Base-by-base conservation (phyloP, 2,888 invertebrate species). In the Athalia circularis region DNA sequence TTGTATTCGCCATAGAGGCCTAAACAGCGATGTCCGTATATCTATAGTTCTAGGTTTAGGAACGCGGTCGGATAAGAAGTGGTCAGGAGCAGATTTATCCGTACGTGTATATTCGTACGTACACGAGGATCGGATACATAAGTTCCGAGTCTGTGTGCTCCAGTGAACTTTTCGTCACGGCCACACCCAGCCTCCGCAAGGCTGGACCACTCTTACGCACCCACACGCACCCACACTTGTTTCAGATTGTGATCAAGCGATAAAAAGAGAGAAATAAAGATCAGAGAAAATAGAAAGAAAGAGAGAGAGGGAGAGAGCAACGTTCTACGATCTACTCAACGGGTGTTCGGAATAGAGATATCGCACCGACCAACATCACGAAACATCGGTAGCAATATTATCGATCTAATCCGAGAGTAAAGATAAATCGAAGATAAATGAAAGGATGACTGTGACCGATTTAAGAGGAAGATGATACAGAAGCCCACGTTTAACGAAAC, bases 111-210 rank as follows among this genome's bases (percentile, higher is more conserved):
- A 29, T 29, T 29, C 29, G 29, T 29, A 29, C 29, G 2, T 29
- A 29, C 29, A 29, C 29, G 29, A 29, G 29, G 29, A 29, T 29
- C 29, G 29, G 29, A 29, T 29, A 29, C 29, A 29, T 29, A 29
- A 29, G 29, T 29, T 29, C 29, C 29, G 29, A 29, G 29, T 11
- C 76, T 45, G 77, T 68, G 68, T 88, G 89, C 89, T 89, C 88
- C 84, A 88, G 87, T 89, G 89, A 90, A 89, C 90, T 90, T 90
- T 89, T 88, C 89, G 89, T 88, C 89, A 90, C 88, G 88, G 88
- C 90, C 90, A 89, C 90, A 90, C 90, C 90, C 90, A 88, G 86
- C 84, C 86, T 86, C 86, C 87, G 84, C 81, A 86, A 88, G 86
- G 85, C 87, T 86, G 86, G 88, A 86, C 87, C 86, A 84, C 85